Percentiles rank a stretch among this genome's conserved stretches.
Evolutionary conservation across 2,113 vertebrate species (phyloP).

Genomic region (Tychaedon coryphoeus): DNA sequence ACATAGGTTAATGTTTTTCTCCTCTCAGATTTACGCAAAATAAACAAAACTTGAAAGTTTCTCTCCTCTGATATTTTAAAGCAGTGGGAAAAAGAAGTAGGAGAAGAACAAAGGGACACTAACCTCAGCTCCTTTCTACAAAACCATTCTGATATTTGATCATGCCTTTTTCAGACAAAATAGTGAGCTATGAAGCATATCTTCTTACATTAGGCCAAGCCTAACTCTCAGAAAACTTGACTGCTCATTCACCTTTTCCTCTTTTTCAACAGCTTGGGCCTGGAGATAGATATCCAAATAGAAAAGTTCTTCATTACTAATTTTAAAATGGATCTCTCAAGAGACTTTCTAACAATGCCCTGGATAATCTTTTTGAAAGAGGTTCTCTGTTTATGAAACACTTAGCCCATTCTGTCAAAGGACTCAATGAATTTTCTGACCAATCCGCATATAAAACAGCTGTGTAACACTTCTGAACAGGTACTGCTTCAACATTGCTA

Average conservation of each 20-base stretch:
- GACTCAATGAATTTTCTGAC: not conserved
- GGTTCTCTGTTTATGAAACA: not conserved
- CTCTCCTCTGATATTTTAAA: not conserved
- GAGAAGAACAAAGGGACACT: not conserved
- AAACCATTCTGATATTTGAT: not conserved
- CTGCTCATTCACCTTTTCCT: not conserved
- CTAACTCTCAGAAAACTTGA: not conserved
- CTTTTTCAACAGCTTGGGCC: not conserved
- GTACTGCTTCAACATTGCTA: not conserved
- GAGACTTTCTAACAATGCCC: not conserved
- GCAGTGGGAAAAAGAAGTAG: not conserved
- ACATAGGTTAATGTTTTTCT: not conserved
- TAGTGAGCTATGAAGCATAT: not conserved
- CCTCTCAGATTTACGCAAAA: not conserved
- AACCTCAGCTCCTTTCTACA: not conserved
- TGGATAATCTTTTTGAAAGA: not conserved
- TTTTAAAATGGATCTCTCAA: not conserved
- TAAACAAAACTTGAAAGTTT: not conserved
- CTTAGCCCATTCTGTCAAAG: not conserved
- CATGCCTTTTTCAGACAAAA: not conserved
- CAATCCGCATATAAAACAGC: rapidly evolving
- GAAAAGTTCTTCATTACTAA: not conserved
- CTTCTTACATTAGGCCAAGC: not conserved
- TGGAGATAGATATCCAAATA: not conserved
- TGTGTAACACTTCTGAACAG: not conserved